Conservation (phyloP, 2,888 invertebrate genomes). For the Dyspetes luteomarginatus region DNA sequence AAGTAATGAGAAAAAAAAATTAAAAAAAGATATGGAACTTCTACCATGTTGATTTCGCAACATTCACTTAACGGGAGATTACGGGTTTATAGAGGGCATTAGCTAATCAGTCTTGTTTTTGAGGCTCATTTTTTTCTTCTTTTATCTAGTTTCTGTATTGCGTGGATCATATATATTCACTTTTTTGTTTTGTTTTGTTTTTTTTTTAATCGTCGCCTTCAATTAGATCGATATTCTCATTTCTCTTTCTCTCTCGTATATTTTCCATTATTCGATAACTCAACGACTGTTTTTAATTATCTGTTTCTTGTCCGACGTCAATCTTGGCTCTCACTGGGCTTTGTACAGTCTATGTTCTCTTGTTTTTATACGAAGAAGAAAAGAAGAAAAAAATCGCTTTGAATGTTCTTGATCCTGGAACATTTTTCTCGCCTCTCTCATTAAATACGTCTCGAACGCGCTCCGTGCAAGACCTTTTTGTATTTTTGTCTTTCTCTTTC, state of each 20-base stretch:
- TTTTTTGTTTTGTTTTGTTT: slow-evolving; percentile 54
- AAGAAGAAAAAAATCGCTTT: slow-evolving; percentile 61
- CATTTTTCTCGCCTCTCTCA: slow-evolving; percentile 49
- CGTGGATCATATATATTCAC: slow-evolving; percentile 74
- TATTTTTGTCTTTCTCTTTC: slow-evolving; percentile 7
- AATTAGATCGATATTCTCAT: slow-evolving; percentile 51
- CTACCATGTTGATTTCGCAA: slow-evolving; percentile 76
- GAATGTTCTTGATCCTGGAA: slow-evolving; percentile 55
- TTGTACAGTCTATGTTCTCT: slow-evolving; percentile 81
- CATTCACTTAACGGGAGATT: slow-evolving; percentile 80
- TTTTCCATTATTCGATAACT: slow-evolving; percentile 18
- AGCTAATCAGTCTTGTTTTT: slow-evolving; percentile 84
- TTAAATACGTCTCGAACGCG: slow-evolving; percentile 55
- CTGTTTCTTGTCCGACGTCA: slow-evolving; percentile 70
- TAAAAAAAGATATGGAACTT: slow-evolving; percentile 77
- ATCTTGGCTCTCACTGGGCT: slow-evolving; percentile 80
- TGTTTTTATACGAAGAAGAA: slow-evolving; percentile 69
- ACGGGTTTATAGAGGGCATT: slow-evolving; percentile 81
- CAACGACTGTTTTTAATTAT: slow-evolving; percentile 53
- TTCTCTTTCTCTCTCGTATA: slow-evolving; percentile 46
- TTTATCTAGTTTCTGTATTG: slow-evolving; percentile 80
- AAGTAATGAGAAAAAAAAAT: slow-evolving; percentile 57
- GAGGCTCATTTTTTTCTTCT: slow-evolving; percentile 79
- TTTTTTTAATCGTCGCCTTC: slow-evolving; percentile 50
- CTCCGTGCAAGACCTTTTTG: neutral